A percentile compares a stretch with the other conserved stretches of the same genome.
These are phyloP conservation scores for Climacteris rufus DNA, from an alignment of 2,113 vertebrate species.

Conservation along the genomic window DNA sequence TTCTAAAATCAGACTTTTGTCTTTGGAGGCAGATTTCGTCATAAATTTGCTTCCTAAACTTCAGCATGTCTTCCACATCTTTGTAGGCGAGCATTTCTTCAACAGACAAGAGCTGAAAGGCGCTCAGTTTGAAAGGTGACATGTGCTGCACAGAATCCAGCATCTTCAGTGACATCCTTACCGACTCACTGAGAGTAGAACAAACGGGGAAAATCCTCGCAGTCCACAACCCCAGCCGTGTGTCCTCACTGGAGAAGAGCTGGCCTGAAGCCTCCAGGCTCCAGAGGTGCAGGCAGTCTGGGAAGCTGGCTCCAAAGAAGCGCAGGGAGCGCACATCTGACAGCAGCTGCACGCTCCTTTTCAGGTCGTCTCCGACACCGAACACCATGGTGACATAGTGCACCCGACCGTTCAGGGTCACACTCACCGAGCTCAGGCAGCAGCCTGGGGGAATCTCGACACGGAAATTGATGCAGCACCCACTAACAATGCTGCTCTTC, in stretches of 20 bases:
- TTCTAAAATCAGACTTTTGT: background rate
- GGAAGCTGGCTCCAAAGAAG: conserved; percentile 74
- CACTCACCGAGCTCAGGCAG: conserved; percentile 83
- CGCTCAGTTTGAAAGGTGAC: conserved; percentile 45
- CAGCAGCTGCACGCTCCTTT: conserved; percentile 68
- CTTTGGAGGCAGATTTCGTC: conserved; percentile 71
- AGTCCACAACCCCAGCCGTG: conserved; percentile 81
- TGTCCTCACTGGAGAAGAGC: conserved; percentile 74
- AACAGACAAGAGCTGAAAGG: conserved; percentile 76
- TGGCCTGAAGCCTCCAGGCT: conserved; percentile 64
- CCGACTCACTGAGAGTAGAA: conserved; percentile 72
- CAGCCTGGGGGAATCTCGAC: conserved; percentile 71
- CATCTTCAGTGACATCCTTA: conserved; percentile 77
- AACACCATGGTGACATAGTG: conserved; percentile 81
- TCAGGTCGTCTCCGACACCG: conserved; percentile 81
- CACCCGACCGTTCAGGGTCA: conserved; percentile 54
- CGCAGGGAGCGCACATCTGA: conserved; percentile 59
- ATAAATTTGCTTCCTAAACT: conserved; percentile 79
- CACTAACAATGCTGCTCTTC: conserved; percentile 80
- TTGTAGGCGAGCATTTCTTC: conserved; percentile 84
- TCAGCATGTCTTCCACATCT: conserved; percentile 84
- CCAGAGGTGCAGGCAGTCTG: conserved; percentile 78
- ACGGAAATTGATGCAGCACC: conserved; percentile 62
- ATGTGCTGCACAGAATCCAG: conserved; percentile 65
- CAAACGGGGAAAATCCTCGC: conserved; percentile 86